Evolutionary conservation across 1,140 invertebrate genomes (phyloP), one percentile per base, ranked within the genome.

Genomic region (Papilio dardanus): DNA sequence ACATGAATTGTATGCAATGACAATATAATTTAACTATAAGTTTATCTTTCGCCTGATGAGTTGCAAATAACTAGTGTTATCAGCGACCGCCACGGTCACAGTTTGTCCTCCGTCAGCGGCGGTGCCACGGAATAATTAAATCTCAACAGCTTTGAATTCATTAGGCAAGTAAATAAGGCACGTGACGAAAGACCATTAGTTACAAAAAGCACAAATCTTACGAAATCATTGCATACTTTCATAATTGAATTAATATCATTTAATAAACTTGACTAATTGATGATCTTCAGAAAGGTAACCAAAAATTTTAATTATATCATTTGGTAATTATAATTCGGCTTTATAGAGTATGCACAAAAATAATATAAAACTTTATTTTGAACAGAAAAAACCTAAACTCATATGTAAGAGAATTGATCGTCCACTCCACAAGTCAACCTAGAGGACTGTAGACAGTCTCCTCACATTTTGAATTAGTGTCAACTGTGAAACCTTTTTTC

Each of bases 21-120:
- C 21, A 73, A 73, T n/a, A 6, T 74, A 50, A 71, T 88, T 74
- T 87, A 19, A 90, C 19, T 69, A 40, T 69, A 35, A 69, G 67
- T 69, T 69, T 37, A 8, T 24, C 37, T 0, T 14, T 42, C 21
- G 67, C 6, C 24, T 71, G 69, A 71, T 50, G 42, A 71, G 69
- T 71, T 71, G 40, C 69, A 71, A 71, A 71, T 71, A 73, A 30
- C 50, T 35, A n/a, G 71, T 33, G 14, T 73, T 58, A 73, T 54
- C 46, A 58, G 21, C 33, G 54, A 7, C 50, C 31, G 30, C 71
- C 71, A 54, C 42, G 24, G 30, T 73, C 50, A 73, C 14, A 54
- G 71, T 73, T 58, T 21, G 33, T 54, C 50, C 71, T 35, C 30
- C 71, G 54, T 21, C 21, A 4, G 42, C 68, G 28, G 7, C n/a